Percentiles rank a stretch among this genome's conserved stretches.
Evolutionary conservation across 2,888 invertebrate species (phyloP).

Genomic region (Margaritifera margaritifera): DNA sequence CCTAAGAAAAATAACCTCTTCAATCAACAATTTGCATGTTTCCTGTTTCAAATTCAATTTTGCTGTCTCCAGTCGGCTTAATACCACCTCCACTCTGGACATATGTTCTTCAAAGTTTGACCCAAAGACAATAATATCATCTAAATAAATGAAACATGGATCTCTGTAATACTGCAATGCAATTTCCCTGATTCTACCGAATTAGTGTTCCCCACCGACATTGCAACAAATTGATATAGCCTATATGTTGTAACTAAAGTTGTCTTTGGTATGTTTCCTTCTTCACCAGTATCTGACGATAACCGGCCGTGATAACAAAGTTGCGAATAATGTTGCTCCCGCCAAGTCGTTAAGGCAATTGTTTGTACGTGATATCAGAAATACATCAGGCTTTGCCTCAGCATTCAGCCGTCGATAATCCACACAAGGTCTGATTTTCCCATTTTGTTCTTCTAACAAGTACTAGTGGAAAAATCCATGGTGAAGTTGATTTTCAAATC

Average conservation of each 20-base stretch:
- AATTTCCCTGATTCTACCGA: conserved; percentile 10
- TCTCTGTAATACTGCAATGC: conserved; percentile 17
- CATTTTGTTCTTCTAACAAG: conserved; percentile 8
- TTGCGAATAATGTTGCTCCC: conserved; percentile 18
- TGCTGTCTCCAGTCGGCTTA: conserved; percentile 5
- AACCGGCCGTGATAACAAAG: conserved; percentile 27
- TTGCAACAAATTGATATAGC: conserved; percentile 9
- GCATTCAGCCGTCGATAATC: conserved; percentile 26
- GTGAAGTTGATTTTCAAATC: conserved; percentile 14
- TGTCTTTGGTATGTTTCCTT: conserved; percentile 27
- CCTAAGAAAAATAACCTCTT: conserved; percentile 19
- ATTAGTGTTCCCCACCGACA: conserved; percentile 13
- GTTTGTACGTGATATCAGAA: conserved; percentile 23
- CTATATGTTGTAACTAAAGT: conserved; percentile 25
- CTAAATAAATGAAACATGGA: conserved; percentile 21
- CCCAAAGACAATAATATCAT: conserved; percentile 18
- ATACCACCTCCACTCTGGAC: conserved; percentile 10
- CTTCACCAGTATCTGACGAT: conserved; percentile 25
- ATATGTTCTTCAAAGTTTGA: conserved; percentile 20
- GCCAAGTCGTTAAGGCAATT: conserved; percentile 14
- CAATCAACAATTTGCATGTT: conserved; percentile 20
- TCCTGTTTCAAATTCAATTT: conserved; percentile 14
- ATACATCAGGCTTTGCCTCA: conserved; percentile 17
- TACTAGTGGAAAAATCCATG: conserved; percentile 5
- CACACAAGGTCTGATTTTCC: conserved; percentile 20